These are phyloP conservation scores for Phasianus colchicus DNA, from an alignment of 2,113 vertebrate species.

Conservation along the genomic window DNA sequence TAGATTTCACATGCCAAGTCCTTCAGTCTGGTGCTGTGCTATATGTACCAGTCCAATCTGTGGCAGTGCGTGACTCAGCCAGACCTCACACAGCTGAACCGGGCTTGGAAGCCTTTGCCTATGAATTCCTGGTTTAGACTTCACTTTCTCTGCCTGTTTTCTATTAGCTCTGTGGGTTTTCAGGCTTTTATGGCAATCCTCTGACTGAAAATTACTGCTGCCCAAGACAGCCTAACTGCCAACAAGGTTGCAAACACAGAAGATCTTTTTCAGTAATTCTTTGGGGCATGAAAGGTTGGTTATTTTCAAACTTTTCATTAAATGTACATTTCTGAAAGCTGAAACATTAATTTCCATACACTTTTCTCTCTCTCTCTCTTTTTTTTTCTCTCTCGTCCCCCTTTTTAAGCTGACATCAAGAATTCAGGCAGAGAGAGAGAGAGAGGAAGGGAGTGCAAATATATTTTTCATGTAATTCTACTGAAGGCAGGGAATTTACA, in stretches of 20 bases:
- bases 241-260: constrained; percentile 69
- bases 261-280: constrained; percentile 59
- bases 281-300: constrained; percentile 33
- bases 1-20: constrained; percentile 21
- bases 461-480: constrained; percentile 58
- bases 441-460: constrained; percentile 7
- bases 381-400: background rate
- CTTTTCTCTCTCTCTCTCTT: background rate
- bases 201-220: constrained; percentile 75
- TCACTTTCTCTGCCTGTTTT: constrained; percentile 87
- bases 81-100: constrained; percentile 77
- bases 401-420: constrained; percentile 68
- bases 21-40: constrained; percentile 58
- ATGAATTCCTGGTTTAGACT: constrained; percentile 83
- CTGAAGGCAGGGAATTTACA: constrained; percentile 50
- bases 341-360: constrained; percentile 65
- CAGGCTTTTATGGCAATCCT: constrained; percentile 71
- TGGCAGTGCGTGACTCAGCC: constrained; percentile 71
- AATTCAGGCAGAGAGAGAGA: constrained; percentile 62
- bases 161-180: constrained; percentile 85
- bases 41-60: constrained; percentile 57
- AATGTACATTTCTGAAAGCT: constrained; percentile 50
- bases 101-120: constrained; percentile 62
- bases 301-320: constrained; percentile 68
- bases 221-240: constrained; percentile 72